Evolutionary conservation across 2,113 vertebrate species (phyloP).

Genomic region (Limanda limanda): DNA sequence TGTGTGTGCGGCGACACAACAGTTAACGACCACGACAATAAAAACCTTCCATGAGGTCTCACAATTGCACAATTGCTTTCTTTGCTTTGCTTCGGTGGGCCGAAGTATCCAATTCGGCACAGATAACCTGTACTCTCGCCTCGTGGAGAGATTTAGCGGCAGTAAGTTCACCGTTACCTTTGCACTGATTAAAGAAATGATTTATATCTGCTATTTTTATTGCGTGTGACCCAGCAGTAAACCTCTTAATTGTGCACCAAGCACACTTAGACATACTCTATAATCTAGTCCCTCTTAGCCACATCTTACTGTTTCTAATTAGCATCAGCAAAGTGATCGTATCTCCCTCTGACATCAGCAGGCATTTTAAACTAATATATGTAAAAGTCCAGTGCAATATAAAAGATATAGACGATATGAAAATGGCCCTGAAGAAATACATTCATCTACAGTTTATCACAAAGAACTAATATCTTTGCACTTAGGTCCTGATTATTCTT

Average conservation of each 20-base stretch:
- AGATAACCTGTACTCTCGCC: slow-evolving; percentile 36
- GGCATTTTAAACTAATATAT: slow-evolving; percentile 6
- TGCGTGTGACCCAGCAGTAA: slow-evolving; percentile 44
- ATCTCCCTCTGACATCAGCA: slow-evolving; percentile 12
- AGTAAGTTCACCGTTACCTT: slow-evolving; percentile 1
- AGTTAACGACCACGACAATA: slow-evolving; percentile 55
- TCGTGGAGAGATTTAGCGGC: slow-evolving; percentile 33
- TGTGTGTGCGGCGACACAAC: slow-evolving; percentile 26
- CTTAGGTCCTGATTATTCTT: background rate
- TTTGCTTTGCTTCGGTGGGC: slow-evolving; percentile 25
- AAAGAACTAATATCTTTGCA: background rate
- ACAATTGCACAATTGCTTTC: slow-evolving; percentile 34
- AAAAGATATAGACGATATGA: background rate
- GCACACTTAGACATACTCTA: slow-evolving; percentile 16
- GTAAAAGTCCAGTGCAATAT: background rate
- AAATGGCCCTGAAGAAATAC: background rate
- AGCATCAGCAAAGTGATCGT: slow-evolving; percentile 26
- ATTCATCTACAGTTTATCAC: background rate
- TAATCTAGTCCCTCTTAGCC: slow-evolving; percentile 26
- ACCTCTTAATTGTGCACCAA: slow-evolving; percentile 33
- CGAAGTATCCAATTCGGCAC: slow-evolving; percentile 32
- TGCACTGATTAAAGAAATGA: slow-evolving; percentile 52
- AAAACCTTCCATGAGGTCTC: slow-evolving; percentile 45
- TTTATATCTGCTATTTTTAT: slow-evolving; percentile 47
- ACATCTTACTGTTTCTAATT: slow-evolving; percentile 36